Evolutionary conservation across 1,140 invertebrate species (phyloP), one percentile per base, ranked within the genome.

Genomic region (Druon quercuslanigerum): DNA sequence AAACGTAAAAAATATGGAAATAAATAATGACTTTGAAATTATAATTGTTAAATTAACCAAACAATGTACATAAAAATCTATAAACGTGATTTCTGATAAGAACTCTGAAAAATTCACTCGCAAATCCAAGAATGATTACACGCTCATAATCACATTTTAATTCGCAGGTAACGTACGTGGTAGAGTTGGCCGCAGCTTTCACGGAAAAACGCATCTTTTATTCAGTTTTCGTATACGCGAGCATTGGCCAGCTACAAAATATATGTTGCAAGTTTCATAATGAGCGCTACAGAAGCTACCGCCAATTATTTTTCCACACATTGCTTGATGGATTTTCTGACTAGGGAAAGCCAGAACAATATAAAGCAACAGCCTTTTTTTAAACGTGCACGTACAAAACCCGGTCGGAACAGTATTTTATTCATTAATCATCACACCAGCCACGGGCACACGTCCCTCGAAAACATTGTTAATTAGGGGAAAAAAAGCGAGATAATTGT

Each of bases 181-280:
- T 6, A 60, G 57, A 60, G 57, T 60, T 19, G 14, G 33, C 60
- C 60, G 60, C 60, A 66, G 16, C 14, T 66, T 13, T 66, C 60
- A 66, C 25, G 40, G 60, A 66, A 66, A 66, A 66, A 66, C 60
- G 60, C 60, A 66, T 66, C 25, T 66, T 66, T 66, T 40, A 66
- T 66, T 66, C 60, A 66, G 60, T 66, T 66, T 66, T 8, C 33
- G 25, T 46, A 66, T 9, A 66, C 8, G 60, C 14, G 60, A 66
- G 60, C 25, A 40, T 66, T 66, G 25, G 25, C 25, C 60, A 66
- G 60, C 33, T 66, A 25, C 33, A 46, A 66, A 16, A 40, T 66
- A 40, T 16, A 46, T 40, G 25, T 40, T 66, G 60, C 60, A 66
- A 66, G 25, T 66, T 66, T n/a, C 60, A 66, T 66, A 66, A 66